A percentile compares a stretch with the other conserved stretches of the same genome.
phyloP scores from a whole-genome alignment of 2,797 vertebrate genomes.

The Catostomus latipinnis region DNA sequence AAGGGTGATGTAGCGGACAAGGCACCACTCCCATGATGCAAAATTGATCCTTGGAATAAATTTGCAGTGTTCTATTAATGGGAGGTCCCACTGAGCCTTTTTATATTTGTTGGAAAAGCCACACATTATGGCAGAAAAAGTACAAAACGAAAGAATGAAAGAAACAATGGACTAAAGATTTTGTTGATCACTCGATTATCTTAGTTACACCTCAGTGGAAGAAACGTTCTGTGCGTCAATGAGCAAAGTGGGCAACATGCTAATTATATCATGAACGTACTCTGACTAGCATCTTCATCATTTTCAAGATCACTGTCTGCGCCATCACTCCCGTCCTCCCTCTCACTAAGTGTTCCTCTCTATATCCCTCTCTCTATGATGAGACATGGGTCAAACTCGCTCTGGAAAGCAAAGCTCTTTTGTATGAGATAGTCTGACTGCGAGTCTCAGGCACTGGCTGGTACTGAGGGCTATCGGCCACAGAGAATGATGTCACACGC shows the following conservation, averaged over 20 bases:
- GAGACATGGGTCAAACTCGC: conserved; percentile 32
- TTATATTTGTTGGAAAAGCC: conserved; percentile 71
- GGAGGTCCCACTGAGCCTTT: conserved; percentile 71
- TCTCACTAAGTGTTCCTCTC: conserved; percentile 36
- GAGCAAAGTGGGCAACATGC: conserved; percentile 29
- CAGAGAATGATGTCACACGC: conserved; percentile 66
- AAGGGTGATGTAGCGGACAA: conserved; percentile 12
- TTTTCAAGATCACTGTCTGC: conserved; percentile 40
- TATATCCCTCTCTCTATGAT: conserved; percentile 39
- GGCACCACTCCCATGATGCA: conserved; percentile 41
- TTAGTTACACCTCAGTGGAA: conserved; percentile 14
- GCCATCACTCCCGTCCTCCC: conserved; percentile 33
- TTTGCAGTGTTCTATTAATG: conserved; percentile 72
- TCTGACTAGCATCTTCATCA: conserved; percentile 28
- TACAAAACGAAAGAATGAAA: conserved; percentile 45
- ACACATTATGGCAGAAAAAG: conserved; percentile 53
- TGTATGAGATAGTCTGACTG: conserved; percentile 45
- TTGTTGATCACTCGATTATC: neutral
- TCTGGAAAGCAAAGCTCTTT: conserved; percentile 40
- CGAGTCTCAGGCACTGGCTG: conserved; percentile 66
- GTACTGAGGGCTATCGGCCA: conserved; percentile 62
- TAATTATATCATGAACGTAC: conserved; percentile 35
- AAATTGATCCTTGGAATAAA: conserved; percentile 72
- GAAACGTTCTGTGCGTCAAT: neutral
- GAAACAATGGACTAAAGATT: neutral